Conservation (phyloP, 2,797 vertebrate species). For the Eutrigla gurnardus region DNA sequence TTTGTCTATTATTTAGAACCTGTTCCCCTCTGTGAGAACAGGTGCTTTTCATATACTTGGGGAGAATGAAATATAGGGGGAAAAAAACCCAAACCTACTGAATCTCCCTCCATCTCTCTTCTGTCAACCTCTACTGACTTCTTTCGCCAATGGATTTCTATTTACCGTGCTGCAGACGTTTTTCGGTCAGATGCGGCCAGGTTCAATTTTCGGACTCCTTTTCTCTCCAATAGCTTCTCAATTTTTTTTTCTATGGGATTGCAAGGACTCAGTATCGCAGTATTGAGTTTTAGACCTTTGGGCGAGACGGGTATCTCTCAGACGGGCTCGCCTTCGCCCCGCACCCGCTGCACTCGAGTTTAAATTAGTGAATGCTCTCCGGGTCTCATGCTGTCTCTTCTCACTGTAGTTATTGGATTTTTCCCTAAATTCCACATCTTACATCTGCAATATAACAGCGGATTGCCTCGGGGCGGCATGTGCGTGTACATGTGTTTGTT, state of each 20-base stretch:
- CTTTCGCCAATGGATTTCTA: slow-evolving; percentile 42
- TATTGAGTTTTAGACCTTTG: slow-evolving; percentile 69
- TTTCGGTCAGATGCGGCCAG: slow-evolving; percentile 32
- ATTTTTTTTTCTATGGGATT: slow-evolving; percentile 55
- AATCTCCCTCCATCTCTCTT: slow-evolving; percentile 16
- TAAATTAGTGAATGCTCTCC: slow-evolving; percentile 73
- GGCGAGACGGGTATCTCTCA: slow-evolving; percentile 66
- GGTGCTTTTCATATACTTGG: slow-evolving; percentile 5
- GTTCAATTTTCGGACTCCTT: slow-evolving; percentile 55
- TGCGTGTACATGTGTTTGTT: slow-evolving; percentile 61
- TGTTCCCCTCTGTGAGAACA: slow-evolving; percentile 3
- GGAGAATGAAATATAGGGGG: slow-evolving; percentile 13
- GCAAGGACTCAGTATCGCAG: slow-evolving; percentile 59
- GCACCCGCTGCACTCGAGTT: slow-evolving; percentile 60
- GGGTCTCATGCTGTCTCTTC: slow-evolving; percentile 64
- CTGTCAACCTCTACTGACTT: slow-evolving; percentile 28
- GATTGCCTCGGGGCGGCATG: slow-evolving; percentile 59
- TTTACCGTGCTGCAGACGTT: slow-evolving; percentile 43
- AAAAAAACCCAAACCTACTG: slow-evolving; percentile 26
- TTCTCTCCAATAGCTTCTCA: slow-evolving; percentile 56
- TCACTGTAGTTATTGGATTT: slow-evolving; percentile 67
- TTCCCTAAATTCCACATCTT: slow-evolving; percentile 60
- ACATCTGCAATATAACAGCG: slow-evolving; percentile 64
- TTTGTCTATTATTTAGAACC: slow-evolving; percentile 29
- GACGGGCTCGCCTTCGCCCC: slow-evolving; percentile 48